Base-by-base conservation (phyloP, 2,797 vertebrate species). In the Smutsia gigantea region DNA sequence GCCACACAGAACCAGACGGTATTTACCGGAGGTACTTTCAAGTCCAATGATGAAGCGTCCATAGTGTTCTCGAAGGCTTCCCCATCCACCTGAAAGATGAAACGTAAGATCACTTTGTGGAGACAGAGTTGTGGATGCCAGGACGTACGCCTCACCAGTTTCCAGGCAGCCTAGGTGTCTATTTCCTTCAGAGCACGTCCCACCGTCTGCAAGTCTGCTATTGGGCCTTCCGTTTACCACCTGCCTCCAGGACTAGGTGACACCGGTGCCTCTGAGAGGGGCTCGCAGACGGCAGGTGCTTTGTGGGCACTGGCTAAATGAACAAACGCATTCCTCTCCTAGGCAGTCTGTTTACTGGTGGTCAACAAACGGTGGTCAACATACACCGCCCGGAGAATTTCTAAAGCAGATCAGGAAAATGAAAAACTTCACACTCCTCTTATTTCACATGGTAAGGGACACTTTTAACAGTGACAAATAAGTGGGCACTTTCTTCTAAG, bases 11-110 rank as follows among this genome's bases (percentile, higher is more conserved):
- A 82, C 23, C 51, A 57, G 2, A 17, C 0, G 13, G 39, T 15
- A 51, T 93, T 98, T 97, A 99, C 98, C 97, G 98, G 96, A 89
- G 97, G 79, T 87, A 97, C 8, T 9, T 92, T 97, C 96, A 98
- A 96, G 94, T 98, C 97, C 77, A 98, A 74, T 1, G 98, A 93
- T 25, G 98, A 21, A 89, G 97, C 92, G 94, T 98, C 98, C 87
- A 97, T 68, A 96, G 93, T 90, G 95, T 86, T 98, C 78, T 97
- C 96, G 5, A 93, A 92, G 74, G 97, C 98, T 97, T 98, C 98
- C 10, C 96, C 89, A 39, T 98, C 98, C 37, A 97, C 97, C 98
- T 98, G 87, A 94, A 97, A 98, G 77, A 95, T 9, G 12, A 95
- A 96, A 94, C 0, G 5, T 57, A 96, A 78, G 31, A 10, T 86